These are phyloP conservation scores for Schmidtea mediterranea DNA, from an alignment of 1,140 invertebrate species.

Conservation along the genomic window DNA sequence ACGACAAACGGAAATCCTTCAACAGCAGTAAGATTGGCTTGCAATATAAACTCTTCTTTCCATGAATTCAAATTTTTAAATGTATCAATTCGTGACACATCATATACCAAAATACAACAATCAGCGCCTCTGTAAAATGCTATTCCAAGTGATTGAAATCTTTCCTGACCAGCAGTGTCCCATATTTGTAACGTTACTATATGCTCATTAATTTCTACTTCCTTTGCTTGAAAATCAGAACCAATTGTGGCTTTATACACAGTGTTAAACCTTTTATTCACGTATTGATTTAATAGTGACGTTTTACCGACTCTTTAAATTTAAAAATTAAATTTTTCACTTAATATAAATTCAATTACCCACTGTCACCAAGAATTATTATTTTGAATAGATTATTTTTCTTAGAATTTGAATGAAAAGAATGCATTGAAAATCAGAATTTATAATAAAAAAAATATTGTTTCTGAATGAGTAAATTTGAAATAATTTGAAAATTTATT, in stretches of 20 bases:
- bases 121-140: constrained; percentile 99
- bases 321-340: not conserved
- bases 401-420: not conserved
- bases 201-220: constrained; percentile 87
- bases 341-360: not conserved
- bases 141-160: constrained; percentile 87
- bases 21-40: constrained; percentile 70
- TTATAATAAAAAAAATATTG: no score
- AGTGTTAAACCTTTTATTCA: constrained; percentile 96
- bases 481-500: no score
- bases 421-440: no score
- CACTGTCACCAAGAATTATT: constrained; percentile 2
- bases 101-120: constrained; percentile 81
- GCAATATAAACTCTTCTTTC: constrained; percentile 94
- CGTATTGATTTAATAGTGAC: constrained; percentile 98
- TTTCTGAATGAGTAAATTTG: no score
- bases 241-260: constrained; percentile 99
- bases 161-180: constrained; percentile 97
- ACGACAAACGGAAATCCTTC: constrained; percentile 99
- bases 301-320: constrained; percentile 63
- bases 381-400: not conserved
- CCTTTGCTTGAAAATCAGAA: constrained; percentile 95
- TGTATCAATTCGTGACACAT: constrained; percentile 81
- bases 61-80: constrained; percentile 96
- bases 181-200: constrained; percentile 99